Conservation (phyloP, 2,888 invertebrate genomes). For the Epinotia demarniana region DNA sequence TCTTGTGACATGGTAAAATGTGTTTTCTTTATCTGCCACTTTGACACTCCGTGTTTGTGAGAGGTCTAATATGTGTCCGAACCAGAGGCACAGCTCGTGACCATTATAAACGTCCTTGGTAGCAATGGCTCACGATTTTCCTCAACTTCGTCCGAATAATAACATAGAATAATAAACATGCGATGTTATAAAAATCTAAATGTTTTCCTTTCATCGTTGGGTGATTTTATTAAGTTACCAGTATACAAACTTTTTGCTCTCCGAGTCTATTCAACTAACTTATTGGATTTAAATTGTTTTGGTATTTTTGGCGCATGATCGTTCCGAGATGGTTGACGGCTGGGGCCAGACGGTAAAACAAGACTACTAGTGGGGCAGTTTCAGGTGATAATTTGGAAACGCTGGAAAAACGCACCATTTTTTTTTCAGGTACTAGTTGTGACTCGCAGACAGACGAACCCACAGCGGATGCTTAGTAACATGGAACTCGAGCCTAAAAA, state of each 20-base stretch:
- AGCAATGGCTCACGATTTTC: background rate
- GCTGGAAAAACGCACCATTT: too few species aligned
- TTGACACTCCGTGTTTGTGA: too few species aligned
- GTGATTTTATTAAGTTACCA: constrained; percentile 38
- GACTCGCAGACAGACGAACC: too few species aligned
- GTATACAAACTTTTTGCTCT: constrained; percentile 33
- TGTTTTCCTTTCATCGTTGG: constrained; percentile 30
- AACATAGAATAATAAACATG: constrained; percentile 3
- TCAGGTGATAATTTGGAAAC: too few species aligned
- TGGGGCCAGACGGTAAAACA: too few species aligned
- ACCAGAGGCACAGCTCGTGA: background rate
- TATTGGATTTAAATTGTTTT: background rate
- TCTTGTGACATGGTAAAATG: too few species aligned
- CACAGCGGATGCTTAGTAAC: too few species aligned
- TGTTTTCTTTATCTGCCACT: too few species aligned
- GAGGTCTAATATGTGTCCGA: background rate
- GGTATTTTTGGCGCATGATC: background rate
- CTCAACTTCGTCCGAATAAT: background rate
- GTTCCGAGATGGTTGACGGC: too few species aligned
- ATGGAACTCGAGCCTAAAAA: too few species aligned
- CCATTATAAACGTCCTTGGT: background rate
- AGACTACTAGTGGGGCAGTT: too few species aligned
- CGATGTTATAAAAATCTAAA: background rate
- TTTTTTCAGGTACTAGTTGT: too few species aligned
- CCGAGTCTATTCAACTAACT: background rate